Base-by-base conservation (phyloP, 2,888 invertebrate species). In the Oscheius myriophilus region DNA sequence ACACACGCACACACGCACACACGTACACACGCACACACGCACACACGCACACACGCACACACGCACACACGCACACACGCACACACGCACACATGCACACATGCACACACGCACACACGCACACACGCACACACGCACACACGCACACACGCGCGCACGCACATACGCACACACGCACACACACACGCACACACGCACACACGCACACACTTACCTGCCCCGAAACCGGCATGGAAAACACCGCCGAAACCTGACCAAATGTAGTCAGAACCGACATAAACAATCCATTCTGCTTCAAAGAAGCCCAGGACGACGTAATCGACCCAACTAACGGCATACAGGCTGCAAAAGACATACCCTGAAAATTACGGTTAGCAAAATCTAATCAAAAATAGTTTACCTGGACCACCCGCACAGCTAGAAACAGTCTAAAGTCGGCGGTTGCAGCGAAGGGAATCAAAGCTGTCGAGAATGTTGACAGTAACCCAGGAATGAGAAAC, bases 211-310 rank as follows among this genome's bases (percentile, higher is more conserved):
- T 26, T 18, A 76, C 73, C 49, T 75, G 72, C 21, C 81, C 81
- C 6, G 79, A 72, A 12, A 81, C 70, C 0, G 81, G 81, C 78
- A 78, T 81, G 7, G 78, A 74, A 57, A 79, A 79, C 1, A 81
- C 61, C 11, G 80, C 71, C 0, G 73, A 73, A 0, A 72, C 46
- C 46, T 78, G 78, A 12, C 76, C 78, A 58, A 78, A 78, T 11
- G 78, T 73, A 21, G 76, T 76, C 7, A 78, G 67, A 49, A 72
- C 74, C 3, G 73, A 71, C 26, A 78, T 75, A 58, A 78, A 78
- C 0, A 78, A 69, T 0, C 78, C 78, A 45, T 75, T 71, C 46
- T 78, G 74, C 1, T 69, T 63, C 23, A 79, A 53, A 43, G 76
- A 70, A 7, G 79, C 75, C 79, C 79, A 79, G 1, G 76, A 67